Conservation (phyloP, 2,888 invertebrate species). For the Parnassius apollo region DNA sequence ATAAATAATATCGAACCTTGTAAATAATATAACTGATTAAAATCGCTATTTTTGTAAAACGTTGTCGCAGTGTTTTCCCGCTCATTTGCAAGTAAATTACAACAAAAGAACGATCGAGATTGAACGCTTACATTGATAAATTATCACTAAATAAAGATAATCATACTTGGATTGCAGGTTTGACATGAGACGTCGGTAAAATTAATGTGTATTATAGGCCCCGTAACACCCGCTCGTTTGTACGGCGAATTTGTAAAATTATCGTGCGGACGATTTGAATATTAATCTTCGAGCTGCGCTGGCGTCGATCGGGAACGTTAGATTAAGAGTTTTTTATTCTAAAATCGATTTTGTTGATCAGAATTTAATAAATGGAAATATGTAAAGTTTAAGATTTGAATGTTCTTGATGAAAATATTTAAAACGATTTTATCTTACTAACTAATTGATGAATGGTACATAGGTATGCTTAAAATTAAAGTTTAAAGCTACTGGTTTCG, state of each 20-base stretch:
- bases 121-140: conserved; percentile 59
- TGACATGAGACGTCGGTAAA: conserved; percentile 71
- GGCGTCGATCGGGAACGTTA: conserved; percentile 41
- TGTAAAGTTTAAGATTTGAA: too few relatives aligned
- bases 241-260: conserved; percentile 74
- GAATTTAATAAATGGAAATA: conserved; percentile 3
- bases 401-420: too few relatives aligned
- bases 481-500: too few relatives aligned
- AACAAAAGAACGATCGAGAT: conserved; percentile 39
- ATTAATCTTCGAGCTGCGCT: conserved; percentile 62
- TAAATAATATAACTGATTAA: too few relatives aligned
- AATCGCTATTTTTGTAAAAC: conserved; percentile 13
- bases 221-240: conserved; percentile 64
- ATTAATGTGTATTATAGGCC: conserved; percentile 78
- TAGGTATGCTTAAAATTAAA: too few relatives aligned
- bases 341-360: conserved; percentile 14
- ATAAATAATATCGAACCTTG: too few relatives aligned
- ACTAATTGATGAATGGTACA: too few relatives aligned
- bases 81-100: conserved; percentile 17
- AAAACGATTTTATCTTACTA: too few relatives aligned
- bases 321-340: conserved; percentile 18
- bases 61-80: conserved; percentile 4
- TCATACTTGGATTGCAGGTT: conserved; percentile 69
- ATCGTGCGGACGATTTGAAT: conserved; percentile 68
- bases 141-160: conserved; percentile 76